Evolutionary conservation across 2,888 invertebrate species (phyloP), one percentile per base, ranked within the genome.

Genomic region (Graphium colonna): DNA sequence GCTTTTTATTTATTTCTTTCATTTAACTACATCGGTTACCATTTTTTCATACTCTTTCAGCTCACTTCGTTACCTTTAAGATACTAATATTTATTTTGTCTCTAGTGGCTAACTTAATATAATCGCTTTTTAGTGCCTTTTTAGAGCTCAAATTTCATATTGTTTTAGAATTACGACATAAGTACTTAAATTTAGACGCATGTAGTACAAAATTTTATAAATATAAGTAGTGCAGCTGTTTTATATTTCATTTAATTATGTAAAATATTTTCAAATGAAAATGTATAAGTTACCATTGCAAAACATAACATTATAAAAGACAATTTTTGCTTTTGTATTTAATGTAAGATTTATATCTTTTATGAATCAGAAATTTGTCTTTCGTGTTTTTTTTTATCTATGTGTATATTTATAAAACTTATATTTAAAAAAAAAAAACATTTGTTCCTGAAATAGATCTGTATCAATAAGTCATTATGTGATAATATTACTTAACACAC

Each of bases 361-460:
- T n/a, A n/a, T n/a, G n/a, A n/a, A n/a, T n/a, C n/a, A n/a, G n/a
- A n/a, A n/a, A 28, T 28, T 28, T 28, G 28, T 28, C 4, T 28
- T 28, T 28, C 28, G 28, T 8, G 8, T 28, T 28, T 28, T 8
- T 28, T 28, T 4, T 28, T 8, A 7, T 7, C 8, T 4, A n/a
- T 33, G 2, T n/a, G 3, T n/a, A 33, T 10, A n/a, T 33, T 5
- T 33, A 9, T 33, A 9, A 33, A 33, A 5, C 33, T 33, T 10
- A 12, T 33, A 46, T 36, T 18, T 44, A n/a, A 16, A 12, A 12
- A n/a, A 16, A 12, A 12, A 47, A 12, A 13, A 42, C 42, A 21
- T 15, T 41, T 33, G 54, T 54, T 54, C 54, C 54, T 54, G 16
- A 45, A 17, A 18, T 31, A 50, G 50, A 50, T 54, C 54, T 54